These are phyloP conservation scores for Mus spicilegus DNA, from an alignment of 2,113 vertebrate genomes.

Conservation along the genomic window DNA sequence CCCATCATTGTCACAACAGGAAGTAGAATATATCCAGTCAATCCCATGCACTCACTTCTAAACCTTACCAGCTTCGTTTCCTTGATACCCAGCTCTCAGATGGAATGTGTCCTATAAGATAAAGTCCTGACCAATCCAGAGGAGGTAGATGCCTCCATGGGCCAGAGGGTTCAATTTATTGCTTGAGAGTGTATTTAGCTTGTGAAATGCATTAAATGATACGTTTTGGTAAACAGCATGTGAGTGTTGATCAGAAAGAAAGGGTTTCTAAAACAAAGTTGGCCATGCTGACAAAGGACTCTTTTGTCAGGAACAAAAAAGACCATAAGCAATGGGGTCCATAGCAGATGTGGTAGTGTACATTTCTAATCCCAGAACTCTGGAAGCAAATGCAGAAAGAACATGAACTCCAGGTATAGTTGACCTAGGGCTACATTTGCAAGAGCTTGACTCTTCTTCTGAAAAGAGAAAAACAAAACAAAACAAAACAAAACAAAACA, in stretches of 20 bases:
- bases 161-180: slow-evolving; percentile 5
- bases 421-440: not conserved
- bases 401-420: not conserved
- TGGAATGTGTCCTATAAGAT: not conserved
- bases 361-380: not conserved
- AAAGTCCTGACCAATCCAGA: slow-evolving; percentile 2
- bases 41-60: not conserved
- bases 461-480: not conserved
- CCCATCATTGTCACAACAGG: not conserved
- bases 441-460: not conserved
- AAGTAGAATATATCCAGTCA: not conserved
- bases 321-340: not conserved
- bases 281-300: not conserved
- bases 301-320: not conserved
- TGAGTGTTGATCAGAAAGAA: not conserved
- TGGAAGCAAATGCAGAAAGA: not conserved
- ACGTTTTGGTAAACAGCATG: slow-evolving; percentile 1
- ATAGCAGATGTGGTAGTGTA: too few species aligned
- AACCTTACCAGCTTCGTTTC: not conserved
- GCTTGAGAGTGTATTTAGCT: slow-evolving; percentile 23
- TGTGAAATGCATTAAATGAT: slow-evolving; percentile 47
- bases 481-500: too few species aligned
- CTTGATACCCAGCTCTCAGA: not conserved
- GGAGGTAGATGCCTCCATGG: not conserved
- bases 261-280: slow-evolving; percentile 18